Evolutionary conservation across 2,113 vertebrate genomes (phyloP).

Genomic region (Sprattus sprattus): DNA sequence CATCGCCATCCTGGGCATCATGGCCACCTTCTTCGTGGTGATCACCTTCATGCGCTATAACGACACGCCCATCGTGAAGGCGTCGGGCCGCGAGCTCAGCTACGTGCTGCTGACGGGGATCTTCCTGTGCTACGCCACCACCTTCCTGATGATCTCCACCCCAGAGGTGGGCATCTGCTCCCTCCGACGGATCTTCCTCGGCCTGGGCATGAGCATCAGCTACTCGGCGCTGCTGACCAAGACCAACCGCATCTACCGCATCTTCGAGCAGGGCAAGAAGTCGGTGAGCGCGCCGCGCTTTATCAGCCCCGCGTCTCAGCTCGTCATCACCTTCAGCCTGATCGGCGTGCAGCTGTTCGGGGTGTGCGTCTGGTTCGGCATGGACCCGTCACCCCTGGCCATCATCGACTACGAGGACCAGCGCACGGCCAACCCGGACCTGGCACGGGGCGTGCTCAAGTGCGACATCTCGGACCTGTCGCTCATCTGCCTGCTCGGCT

Average conservation of each 20-base stretch:
- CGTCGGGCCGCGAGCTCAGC: conserved; percentile 91
- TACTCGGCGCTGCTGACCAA: conserved; percentile 94
- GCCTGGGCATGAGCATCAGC: conserved; percentile 95
- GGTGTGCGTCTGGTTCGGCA: conserved; percentile 93
- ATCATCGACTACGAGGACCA: conserved; percentile 96
- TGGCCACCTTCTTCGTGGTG: conserved; percentile 88
- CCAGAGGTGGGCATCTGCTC: conserved; percentile 87
- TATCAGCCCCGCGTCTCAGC: conserved; percentile 93
- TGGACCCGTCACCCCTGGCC: conserved; percentile 87
- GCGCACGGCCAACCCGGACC: conserved; percentile 86
- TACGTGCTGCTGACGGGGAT: conserved; percentile 93
- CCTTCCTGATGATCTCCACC: conserved; percentile 93
- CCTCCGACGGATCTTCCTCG: conserved; percentile 87
- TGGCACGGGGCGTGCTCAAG: conserved; percentile 81
- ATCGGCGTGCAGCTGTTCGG: conserved; percentile 93
- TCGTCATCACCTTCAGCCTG: conserved; percentile 94
- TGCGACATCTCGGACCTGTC: conserved; percentile 97
- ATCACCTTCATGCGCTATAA: conserved; percentile 92
- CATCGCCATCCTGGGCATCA: conserved; percentile 86
- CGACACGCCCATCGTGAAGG: conserved; percentile 93
- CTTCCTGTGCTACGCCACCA: conserved; percentile 92
- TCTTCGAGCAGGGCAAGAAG: conserved; percentile 96
- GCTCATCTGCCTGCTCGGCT: conserved; percentile 95
- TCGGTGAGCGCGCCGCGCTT: conserved; percentile 89
- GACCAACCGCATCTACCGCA: conserved; percentile 97